These are phyloP conservation scores for Solenopsis invicta DNA, from an alignment of 1,140 invertebrate species.

Conservation along the genomic window DNA sequence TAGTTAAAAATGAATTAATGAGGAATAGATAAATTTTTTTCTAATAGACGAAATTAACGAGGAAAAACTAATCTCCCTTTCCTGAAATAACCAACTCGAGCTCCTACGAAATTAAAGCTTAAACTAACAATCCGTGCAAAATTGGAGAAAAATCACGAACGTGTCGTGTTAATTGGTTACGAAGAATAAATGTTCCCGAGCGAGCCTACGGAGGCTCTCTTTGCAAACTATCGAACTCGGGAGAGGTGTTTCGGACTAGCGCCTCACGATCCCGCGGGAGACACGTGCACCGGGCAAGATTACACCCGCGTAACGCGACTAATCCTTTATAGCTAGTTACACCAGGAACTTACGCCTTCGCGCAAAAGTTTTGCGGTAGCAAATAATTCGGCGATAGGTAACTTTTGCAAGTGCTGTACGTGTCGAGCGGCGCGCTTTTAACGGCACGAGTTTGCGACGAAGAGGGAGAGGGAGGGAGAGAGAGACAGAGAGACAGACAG, in stretches of 20 bases:
- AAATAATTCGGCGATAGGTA: conserved; percentile 43
- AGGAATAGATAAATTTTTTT: conserved; percentile 1
- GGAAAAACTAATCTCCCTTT: neutral
- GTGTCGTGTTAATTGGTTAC: conserved; percentile 13
- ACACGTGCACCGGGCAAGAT: conserved; percentile 38
- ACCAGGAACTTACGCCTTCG: conserved; percentile 28
- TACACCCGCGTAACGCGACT: conserved; percentile 28
- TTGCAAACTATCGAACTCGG: conserved; percentile 25
- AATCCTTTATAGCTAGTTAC: conserved; percentile 52
- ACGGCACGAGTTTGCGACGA: neutral
- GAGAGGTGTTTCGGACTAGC: conserved; percentile 26
- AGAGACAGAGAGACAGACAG: neutral
- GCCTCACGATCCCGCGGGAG: conserved; percentile 36
- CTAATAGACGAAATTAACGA: neutral
- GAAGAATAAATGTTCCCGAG: conserved; percentile 25
- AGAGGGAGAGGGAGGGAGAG: neutral
- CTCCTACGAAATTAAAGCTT: neutral
- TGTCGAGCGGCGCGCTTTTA: neutral
- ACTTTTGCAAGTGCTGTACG: conserved; percentile 24
- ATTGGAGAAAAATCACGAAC: conserved; percentile 1
- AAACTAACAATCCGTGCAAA: neutral
- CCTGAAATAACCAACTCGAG: neutral
- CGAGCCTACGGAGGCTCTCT: neutral
- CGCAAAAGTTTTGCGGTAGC: conserved; percentile 34
- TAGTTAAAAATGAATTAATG: neutral